These are phyloP conservation scores for Eretmocerus hayati DNA, from an alignment of 2,888 invertebrate species.

Conservation along the genomic window DNA sequence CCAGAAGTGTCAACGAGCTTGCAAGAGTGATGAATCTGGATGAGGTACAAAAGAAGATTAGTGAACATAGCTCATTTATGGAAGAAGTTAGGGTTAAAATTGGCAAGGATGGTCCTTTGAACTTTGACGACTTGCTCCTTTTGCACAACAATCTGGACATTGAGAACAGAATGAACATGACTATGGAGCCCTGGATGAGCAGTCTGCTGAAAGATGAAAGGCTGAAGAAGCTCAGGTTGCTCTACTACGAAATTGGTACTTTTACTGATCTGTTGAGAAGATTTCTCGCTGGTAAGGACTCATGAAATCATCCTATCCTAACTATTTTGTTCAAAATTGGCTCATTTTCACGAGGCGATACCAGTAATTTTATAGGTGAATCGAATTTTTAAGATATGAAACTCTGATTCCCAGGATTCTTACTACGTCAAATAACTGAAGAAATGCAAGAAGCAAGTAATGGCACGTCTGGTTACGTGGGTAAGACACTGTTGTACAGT, in stretches of 20 bases:
- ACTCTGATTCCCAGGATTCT: slow-evolving; percentile 19
- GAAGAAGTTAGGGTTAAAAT: neutral
- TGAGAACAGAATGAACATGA: slow-evolving; percentile 12
- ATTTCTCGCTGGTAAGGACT: too few species aligned
- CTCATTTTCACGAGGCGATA: neutral
- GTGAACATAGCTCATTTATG: slow-evolving; percentile 7
- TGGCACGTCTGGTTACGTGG: slow-evolving; percentile 36
- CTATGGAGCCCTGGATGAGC: slow-evolving; percentile 17
- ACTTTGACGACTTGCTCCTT: slow-evolving; percentile 5
- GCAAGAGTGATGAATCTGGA: slow-evolving; percentile 2
- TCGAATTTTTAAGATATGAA: neutral
- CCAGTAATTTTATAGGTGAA: too few species aligned
- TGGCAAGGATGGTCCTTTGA: slow-evolving; percentile 4
- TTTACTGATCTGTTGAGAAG: too few species aligned
- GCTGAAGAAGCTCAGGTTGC: neutral
- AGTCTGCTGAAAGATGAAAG: neutral
- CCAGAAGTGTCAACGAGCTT: slow-evolving; percentile 8
- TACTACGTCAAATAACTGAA: slow-evolving; percentile 11
- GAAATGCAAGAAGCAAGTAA: slow-evolving; percentile 28
- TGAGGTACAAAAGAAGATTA: slow-evolving; percentile 1
- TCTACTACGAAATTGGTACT: slow-evolving; percentile 9
- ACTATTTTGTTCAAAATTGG: neutral
- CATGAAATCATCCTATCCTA: too few species aligned
- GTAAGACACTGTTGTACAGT: slow-evolving; percentile 36
- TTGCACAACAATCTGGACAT: slow-evolving; percentile 13